Percentiles rank a stretch among this genome's conserved stretches.
Conservation (phyloP, 2,888 invertebrate genomes). For the Spatulosminthurus flaviceps region DNA sequence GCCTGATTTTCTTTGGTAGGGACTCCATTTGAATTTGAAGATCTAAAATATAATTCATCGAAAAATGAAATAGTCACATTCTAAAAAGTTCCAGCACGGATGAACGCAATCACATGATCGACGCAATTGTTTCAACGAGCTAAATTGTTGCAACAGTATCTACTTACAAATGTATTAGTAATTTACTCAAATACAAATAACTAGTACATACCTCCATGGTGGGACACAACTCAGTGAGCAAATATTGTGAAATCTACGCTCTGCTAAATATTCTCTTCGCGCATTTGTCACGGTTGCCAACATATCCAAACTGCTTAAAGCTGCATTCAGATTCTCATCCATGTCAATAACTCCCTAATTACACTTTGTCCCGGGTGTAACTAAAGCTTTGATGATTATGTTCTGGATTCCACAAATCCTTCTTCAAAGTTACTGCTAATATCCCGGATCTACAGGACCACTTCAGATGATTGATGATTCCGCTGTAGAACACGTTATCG, state of each 20-base stretch:
- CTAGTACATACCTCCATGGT: constrained; percentile 54
- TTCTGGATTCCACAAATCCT: too few relatives aligned
- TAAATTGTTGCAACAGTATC: too few relatives aligned
- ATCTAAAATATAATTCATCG: not conserved
- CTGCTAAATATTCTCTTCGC: constrained; percentile 53
- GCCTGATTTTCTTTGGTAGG: constrained; percentile 43
- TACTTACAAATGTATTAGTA: constrained; percentile 9
- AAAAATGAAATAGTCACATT: too few relatives aligned
- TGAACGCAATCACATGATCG: too few relatives aligned
- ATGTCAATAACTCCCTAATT: constrained; percentile 16
- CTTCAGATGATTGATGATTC: too few relatives aligned
- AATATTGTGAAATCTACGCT: constrained; percentile 53
- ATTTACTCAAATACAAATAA: too few relatives aligned
- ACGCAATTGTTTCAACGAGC: too few relatives aligned
- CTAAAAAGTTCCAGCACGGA: too few relatives aligned
- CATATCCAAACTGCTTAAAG: constrained; percentile 54
- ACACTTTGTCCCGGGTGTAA: not conserved
- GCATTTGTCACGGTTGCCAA: constrained; percentile 55
- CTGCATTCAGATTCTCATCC: constrained; percentile 53
- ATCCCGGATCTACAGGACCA: too few relatives aligned
- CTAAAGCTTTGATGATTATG: too few relatives aligned
- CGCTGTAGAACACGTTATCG: too few relatives aligned
- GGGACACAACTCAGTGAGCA: constrained; percentile 52
- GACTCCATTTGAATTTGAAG: constrained; percentile 22
- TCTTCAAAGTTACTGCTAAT: too few relatives aligned